These are phyloP conservation scores for Druon quercuslanigerum DNA, from an alignment of 1,140 invertebrate genomes.

Conservation along the genomic window DNA sequence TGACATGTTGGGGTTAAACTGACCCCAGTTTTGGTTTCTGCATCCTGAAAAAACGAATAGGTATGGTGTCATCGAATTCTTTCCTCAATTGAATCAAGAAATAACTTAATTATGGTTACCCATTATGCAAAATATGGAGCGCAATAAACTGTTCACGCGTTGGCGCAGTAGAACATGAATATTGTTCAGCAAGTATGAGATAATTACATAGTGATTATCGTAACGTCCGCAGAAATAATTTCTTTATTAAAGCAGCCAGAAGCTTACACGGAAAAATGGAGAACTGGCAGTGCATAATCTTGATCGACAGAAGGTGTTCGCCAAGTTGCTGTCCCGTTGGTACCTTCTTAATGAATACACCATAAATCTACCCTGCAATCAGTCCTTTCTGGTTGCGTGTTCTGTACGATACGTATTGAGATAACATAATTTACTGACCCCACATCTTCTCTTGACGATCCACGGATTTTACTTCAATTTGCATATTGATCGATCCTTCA, in stretches of 20 bases:
- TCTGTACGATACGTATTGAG: slow-evolving; percentile 41
- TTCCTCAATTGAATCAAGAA: neutral
- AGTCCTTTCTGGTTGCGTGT: slow-evolving; percentile 35
- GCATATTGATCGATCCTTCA: slow-evolving; percentile 40
- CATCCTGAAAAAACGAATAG: too few species aligned
- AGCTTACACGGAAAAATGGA: slow-evolving; percentile 26
- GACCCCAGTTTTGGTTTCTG: too few species aligned
- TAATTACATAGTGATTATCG: slow-evolving; percentile 31
- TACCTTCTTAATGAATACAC: slow-evolving; percentile 50
- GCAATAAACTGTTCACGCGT: slow-evolving; percentile 26
- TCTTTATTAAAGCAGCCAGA: slow-evolving; percentile 19
- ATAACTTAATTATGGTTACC: neutral
- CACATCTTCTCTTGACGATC: neutral
- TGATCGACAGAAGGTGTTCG: slow-evolving; percentile 30
- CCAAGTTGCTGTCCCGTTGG: slow-evolving; percentile 9
- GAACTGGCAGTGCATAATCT: neutral
- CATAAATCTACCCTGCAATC: slow-evolving; percentile 50
- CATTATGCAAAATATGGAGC: neutral
- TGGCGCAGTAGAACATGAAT: slow-evolving; percentile 14
- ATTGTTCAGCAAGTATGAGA: slow-evolving; percentile 1
- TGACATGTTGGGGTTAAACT: too few species aligned
- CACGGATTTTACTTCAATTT: slow-evolving; percentile 40
- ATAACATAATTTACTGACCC: slow-evolving; percentile 46
- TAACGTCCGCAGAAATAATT: slow-evolving; percentile 17
- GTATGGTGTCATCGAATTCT: too few species aligned